Evolutionary conservation across 2,113 vertebrate species (phyloP).

Genomic region (Cathartes aura): DNA sequence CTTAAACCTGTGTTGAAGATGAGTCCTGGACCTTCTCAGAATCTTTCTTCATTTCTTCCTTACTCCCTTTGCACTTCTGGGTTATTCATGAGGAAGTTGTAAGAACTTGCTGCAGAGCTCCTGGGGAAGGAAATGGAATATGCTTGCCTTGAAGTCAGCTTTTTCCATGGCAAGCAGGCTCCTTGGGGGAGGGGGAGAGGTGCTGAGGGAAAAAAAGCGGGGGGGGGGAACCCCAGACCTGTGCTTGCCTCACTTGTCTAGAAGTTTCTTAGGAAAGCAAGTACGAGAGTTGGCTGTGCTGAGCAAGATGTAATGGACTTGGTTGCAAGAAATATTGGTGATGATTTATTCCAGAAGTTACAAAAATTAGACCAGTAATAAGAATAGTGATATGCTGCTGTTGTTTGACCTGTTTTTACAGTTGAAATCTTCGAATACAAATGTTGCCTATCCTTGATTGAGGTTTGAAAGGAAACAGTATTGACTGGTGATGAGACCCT

Average conservation of each 20-base stretch:
- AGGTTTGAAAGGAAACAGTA: background rate
- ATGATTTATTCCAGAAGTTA: background rate
- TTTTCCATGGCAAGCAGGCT: background rate
- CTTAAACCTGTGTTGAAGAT: background rate
- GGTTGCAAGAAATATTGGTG: background rate
- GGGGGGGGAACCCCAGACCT: background rate
- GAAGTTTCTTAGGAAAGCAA: background rate
- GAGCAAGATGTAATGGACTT: background rate
- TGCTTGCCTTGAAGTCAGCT: slow-evolving; percentile 27
- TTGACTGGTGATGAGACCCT: background rate
- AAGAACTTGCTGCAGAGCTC: background rate
- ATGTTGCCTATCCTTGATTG: background rate
- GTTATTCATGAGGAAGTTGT: background rate
- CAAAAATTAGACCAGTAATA: background rate
- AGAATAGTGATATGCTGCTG: background rate
- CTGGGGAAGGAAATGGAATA: slow-evolving; percentile 39
- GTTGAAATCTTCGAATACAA: background rate
- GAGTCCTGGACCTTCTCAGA: background rate
- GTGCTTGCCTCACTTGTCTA: background rate
- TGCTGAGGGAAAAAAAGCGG: background rate
- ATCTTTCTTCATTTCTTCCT: background rate
- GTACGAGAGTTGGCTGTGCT: background rate
- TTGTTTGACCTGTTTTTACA: background rate
- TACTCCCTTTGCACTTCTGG: background rate
- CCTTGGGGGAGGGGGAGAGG: background rate